These are phyloP conservation scores for Tetranychus piercei DNA, from an alignment of 2,888 invertebrate species.

Conservation along the genomic window DNA sequence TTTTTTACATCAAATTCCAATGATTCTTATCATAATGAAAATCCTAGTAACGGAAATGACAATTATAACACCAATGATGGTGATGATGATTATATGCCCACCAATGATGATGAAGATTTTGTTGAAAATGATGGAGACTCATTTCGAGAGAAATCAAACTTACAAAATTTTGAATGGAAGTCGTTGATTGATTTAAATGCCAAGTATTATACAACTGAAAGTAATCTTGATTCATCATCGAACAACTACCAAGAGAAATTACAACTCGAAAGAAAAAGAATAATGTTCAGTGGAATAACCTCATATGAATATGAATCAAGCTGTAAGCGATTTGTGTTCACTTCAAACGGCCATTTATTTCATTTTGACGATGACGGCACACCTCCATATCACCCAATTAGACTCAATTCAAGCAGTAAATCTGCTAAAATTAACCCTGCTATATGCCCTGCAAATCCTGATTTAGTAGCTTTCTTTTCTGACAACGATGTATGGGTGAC, in stretches of 20 bases:
- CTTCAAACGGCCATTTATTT: constrained; percentile 69
- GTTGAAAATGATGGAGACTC: not conserved
- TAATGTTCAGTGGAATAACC: constrained; percentile 81
- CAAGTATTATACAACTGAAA: not conserved
- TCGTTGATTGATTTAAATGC: not conserved
- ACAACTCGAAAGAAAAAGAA: constrained; percentile 60
- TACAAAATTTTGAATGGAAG: constrained; percentile 9
- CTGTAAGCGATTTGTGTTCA: constrained; percentile 70
- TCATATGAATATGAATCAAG: constrained; percentile 68
- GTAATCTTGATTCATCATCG: not conserved
- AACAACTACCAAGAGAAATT: constrained; percentile 18
- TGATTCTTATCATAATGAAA: not conserved
- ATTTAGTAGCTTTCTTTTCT: constrained; percentile 72
- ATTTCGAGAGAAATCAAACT: not conserved
- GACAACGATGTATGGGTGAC: constrained; percentile 79
- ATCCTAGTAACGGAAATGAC: not conserved
- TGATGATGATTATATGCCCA: not conserved
- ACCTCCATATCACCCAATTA: constrained; percentile 32
- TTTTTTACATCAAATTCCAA: not conserved
- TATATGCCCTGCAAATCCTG: constrained; percentile 58
- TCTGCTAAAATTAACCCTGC: constrained; percentile 57
- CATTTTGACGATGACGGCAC: constrained; percentile 47
- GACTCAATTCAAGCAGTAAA: constrained; percentile 37
- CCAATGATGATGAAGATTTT: not conserved
- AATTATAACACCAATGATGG: not conserved